phyloP scores from a whole-genome alignment of 2,888 invertebrate genomes.

The Plagodis pulveraria region DNA sequence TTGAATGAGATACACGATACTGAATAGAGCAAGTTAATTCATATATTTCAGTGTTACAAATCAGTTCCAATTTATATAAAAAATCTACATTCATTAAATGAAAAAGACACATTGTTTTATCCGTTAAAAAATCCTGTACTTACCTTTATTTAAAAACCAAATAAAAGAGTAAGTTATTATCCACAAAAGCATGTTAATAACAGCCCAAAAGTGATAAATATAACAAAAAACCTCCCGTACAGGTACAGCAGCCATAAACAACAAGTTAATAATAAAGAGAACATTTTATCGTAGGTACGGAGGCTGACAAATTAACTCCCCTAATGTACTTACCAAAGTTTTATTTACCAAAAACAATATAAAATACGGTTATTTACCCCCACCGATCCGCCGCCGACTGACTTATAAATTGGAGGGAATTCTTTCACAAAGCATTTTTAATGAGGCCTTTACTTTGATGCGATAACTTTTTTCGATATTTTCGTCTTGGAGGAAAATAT shows the following conservation, averaged over 20 bases:
- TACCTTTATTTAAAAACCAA: neutral
- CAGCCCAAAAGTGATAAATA: neutral
- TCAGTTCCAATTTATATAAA: too few relatives aligned
- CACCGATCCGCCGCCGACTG: conserved; percentile 68
- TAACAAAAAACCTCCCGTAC: neutral
- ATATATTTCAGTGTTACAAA: too few relatives aligned
- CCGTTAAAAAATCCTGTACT: too few relatives aligned
- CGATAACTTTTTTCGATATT: conserved; percentile 82
- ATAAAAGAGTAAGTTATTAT: neutral
- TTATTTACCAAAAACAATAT: conserved; percentile 66
- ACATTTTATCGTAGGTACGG: conserved; percentile 10
- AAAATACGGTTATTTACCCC: conserved; percentile 73
- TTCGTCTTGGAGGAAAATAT: conserved; percentile 74
- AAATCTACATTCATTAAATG: too few relatives aligned
- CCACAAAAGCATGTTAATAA: too few relatives aligned
- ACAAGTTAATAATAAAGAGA: conserved; percentile 22
- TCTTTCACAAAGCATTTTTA: conserved; percentile 80
- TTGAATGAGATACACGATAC: too few relatives aligned
- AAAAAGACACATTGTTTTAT: too few relatives aligned
- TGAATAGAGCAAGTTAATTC: too few relatives aligned
- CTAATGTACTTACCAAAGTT: conserved; percentile 42
- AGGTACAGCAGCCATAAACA: conserved; percentile 11
- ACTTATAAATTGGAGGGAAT: conserved; percentile 79
- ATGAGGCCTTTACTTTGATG: conserved; percentile 83
- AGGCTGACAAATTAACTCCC: conserved; percentile 31